Percentiles rank a stretch among this genome's conserved stretches.
Evolutionary conservation across 2,888 invertebrate genomes (phyloP).

Genomic region (Cepaea hortensis): DNA sequence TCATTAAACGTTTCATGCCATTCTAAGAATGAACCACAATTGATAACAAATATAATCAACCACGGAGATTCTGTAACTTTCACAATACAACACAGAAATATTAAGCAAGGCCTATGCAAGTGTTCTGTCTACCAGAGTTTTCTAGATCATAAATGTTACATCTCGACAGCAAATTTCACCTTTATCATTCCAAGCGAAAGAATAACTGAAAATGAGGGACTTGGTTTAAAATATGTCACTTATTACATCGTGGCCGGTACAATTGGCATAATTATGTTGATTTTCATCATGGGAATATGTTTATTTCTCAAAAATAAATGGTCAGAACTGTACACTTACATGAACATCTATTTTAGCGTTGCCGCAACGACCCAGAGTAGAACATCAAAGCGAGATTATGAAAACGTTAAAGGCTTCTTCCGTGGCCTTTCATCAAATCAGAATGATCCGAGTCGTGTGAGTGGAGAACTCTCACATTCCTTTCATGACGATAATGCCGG

Average conservation of each 20-base stretch:
- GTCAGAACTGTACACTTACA: not conserved
- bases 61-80: not conserved
- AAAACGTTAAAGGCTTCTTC: not conserved
- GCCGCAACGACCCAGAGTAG: too few species aligned
- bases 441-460: not conserved
- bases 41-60: not conserved
- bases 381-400: not conserved
- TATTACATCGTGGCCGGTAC: conserved; percentile 9
- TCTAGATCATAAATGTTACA: not conserved
- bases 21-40: too few species aligned
- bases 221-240: not conserved
- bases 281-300: not conserved
- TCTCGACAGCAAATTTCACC: not conserved
- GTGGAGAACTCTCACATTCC: not conserved
- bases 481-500: not conserved
- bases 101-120: not conserved
- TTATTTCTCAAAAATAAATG: not conserved
- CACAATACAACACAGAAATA: not conserved
- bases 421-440: not conserved
- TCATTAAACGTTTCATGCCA: not conserved
- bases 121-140: not conserved
- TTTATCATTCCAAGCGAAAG: not conserved
- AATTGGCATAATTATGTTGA: not conserved
- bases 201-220: not conserved
- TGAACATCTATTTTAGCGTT: not conserved